Evolutionary conservation across 2,888 invertebrate species (phyloP), one percentile per base, ranked within the genome.

Genomic region (Drosophila anceps): DNA sequence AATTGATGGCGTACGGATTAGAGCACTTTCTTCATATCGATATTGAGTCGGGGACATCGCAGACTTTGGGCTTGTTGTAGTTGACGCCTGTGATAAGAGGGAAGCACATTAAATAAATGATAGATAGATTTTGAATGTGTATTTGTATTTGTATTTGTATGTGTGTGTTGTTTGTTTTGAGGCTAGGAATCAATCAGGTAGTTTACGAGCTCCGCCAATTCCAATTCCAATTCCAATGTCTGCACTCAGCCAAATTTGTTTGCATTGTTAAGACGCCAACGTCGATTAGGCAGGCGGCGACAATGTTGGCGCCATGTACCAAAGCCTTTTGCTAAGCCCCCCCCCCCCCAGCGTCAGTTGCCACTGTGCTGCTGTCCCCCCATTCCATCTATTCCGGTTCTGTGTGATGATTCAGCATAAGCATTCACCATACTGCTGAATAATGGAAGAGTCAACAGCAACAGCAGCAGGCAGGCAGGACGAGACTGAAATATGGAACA

Each of bases 1-100:
- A 88, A 87, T 90, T 87, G 87, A 87, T 90, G 84, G 84, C 73
- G 31, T 55, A 62, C 48, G 86, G 86, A 86, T 86, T 86, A 90
- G 35, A 61, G 66, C 60, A 79, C 82, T 84, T 89, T 84, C 89
- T 84, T 79, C 77, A 71, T 63, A 69, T 60, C 82, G 72, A 73
- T 70, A 75, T 79, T 71, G 73, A 59, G 57, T 63, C 53, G 53
- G 70, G 24, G 62, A 44, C 65, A 37, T 44, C 44, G 57, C 12
- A 41, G 57, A 41, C 29, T 48, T 39, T 43, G 27, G 8, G 33
- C 29, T 20, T 39, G 20, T 4, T 44, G 43, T 60, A 31, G 39
- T 15, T 35, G 24, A 5, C 33, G 51, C 63, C 79, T 70, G 66
- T 43, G 70, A 79, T 73, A 77, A 76, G 69, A 73, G 59, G 39